phyloP scores from a whole-genome alignment of 2,113 vertebrate species.

The Lepus europaeus region DNA sequence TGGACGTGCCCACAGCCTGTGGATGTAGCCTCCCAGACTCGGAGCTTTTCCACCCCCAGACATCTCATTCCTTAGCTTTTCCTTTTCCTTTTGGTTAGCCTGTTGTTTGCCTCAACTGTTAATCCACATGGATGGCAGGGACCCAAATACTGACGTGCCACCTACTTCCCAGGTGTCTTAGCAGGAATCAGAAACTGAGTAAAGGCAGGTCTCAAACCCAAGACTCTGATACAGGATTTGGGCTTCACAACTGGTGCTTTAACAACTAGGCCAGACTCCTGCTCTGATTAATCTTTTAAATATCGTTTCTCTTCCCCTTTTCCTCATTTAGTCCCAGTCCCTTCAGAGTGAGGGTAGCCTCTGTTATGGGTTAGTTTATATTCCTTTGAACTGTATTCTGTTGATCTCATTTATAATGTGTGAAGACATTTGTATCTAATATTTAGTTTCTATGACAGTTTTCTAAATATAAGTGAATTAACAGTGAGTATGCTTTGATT shows the following conservation, averaged over 20 bases:
- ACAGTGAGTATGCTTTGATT: constrained; percentile 47
- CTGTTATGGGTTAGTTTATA: constrained; percentile 14
- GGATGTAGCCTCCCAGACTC: background rate
- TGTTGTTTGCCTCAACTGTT: background rate
- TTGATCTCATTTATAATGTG: constrained; percentile 43
- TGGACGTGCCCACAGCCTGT: background rate
- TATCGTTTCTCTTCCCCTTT: background rate
- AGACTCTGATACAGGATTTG: too few species aligned
- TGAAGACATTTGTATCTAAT: background rate
- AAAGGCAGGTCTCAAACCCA: too few species aligned
- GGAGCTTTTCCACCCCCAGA: background rate
- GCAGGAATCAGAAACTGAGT: too few species aligned
- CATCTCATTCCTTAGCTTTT: background rate
- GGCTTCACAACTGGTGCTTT: too few species aligned
- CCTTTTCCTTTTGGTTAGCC: constrained; percentile 10
- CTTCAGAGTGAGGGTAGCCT: background rate
- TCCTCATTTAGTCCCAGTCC: background rate
- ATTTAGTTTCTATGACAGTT: background rate
- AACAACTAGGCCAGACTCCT: too few species aligned
- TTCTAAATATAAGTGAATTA: constrained; percentile 25
- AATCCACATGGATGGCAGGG: background rate
- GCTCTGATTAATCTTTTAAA: background rate
- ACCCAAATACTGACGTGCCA: too few species aligned
- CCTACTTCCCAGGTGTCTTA: too few species aligned
- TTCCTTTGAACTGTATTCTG: constrained; percentile 1